Conservation (phyloP, 1,140 invertebrate genomes). For the Copidosoma floridanum region DNA sequence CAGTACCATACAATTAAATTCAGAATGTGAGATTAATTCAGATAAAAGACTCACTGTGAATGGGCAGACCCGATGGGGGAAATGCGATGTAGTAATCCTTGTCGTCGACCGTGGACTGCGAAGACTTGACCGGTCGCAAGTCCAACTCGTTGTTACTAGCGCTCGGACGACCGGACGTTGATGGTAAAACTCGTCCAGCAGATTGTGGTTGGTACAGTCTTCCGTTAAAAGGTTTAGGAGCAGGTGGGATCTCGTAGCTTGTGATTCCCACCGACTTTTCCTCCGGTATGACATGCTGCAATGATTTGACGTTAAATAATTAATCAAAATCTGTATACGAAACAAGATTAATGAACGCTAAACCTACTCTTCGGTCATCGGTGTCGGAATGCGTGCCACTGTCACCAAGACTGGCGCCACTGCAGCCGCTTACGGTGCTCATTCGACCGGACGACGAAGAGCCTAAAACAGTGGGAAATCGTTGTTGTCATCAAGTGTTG, state of each 20-base stretch:
- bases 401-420: slow-evolving; percentile 75
- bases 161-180: not conserved
- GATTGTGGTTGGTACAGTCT: slow-evolving; percentile 28
- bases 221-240: slow-evolving; percentile 49
- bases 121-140: slow-evolving; percentile 29
- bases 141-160: slow-evolving; percentile 41
- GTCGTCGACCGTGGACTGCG: slow-evolving; percentile 29
- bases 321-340: no score
- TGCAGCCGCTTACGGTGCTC: slow-evolving; percentile 71
- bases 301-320: no score
- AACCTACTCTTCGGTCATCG: slow-evolving; percentile 69
- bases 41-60: slow-evolving; percentile 45
- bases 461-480: no score
- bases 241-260: slow-evolving; percentile 54
- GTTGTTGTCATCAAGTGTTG: no score
- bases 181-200: not conserved
- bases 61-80: slow-evolving; percentile 55
- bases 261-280: slow-evolving; percentile 43
- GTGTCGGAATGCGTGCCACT: slow-evolving; percentile 82
- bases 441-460: slow-evolving; percentile 76
- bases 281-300: slow-evolving; percentile 40
- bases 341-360: not conserved
- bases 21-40: no score
- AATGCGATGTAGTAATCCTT: slow-evolving; percentile 58
- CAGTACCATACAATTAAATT: no score